Evolutionary conservation across 2,888 invertebrate species (phyloP).

Genomic region (Tipula helvola): DNA sequence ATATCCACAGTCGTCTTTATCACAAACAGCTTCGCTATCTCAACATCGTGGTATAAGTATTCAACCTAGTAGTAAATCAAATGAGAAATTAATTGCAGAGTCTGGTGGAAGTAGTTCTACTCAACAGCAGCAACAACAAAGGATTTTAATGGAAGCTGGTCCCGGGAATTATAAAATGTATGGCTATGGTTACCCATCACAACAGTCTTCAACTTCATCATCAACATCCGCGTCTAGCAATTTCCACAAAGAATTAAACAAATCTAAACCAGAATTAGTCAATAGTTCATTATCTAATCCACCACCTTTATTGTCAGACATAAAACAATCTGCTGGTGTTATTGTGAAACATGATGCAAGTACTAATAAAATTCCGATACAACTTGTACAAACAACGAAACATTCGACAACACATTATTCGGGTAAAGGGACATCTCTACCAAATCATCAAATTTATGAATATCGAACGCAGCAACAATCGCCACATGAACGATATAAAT

Average conservation of each 20-base stretch:
- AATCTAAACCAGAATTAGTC: constrained; percentile 19
- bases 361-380: constrained; percentile 21
- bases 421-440: constrained; percentile 33
- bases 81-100: neutral
- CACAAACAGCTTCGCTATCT: neutral
- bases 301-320: constrained; percentile 53
- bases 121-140: neutral
- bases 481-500: constrained; percentile 28
- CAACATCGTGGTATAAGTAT: neutral
- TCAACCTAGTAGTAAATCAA: neutral
- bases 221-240: neutral
- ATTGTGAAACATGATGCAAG: constrained; percentile 56
- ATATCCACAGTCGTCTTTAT: neutral
- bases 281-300: constrained; percentile 42
- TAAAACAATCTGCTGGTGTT: constrained; percentile 48
- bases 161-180: constrained; percentile 50
- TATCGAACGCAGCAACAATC: constrained; percentile 34
- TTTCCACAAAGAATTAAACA: neutral
- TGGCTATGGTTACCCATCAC: constrained; percentile 36
- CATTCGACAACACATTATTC: constrained; percentile 28
- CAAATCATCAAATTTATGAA: constrained; percentile 23
- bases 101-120: neutral
- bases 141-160: constrained; percentile 43
- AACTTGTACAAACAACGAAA: constrained; percentile 30
- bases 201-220: neutral